These are phyloP conservation scores for Sarcophaga variegata DNA, from an alignment of 2,888 invertebrate genomes.

Conservation along the genomic window DNA sequence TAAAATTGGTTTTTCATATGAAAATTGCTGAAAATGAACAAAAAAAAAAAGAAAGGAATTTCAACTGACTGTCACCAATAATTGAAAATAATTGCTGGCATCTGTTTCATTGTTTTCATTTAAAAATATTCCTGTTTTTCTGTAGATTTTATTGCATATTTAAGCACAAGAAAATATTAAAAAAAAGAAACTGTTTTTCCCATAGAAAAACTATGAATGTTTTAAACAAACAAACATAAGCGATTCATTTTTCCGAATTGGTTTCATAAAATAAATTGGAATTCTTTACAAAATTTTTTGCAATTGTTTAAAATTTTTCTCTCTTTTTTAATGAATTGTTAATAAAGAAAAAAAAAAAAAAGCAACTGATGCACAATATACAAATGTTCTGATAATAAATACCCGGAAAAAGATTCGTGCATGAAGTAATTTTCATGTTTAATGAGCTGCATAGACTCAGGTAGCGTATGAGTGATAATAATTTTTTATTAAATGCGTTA, in stretches of 20 bases:
- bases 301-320: neutral
- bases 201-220: too few relatives aligned
- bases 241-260: neutral
- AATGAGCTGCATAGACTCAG: constrained; percentile 3
- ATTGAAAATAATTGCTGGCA: constrained; percentile 67
- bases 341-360: neutral
- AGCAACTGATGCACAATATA: neutral
- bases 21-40: neutral
- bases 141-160: constrained; percentile 34
- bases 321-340: constrained; percentile 23
- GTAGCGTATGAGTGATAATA: constrained; percentile 3
- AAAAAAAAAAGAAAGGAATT: too few relatives aligned
- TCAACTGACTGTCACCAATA: constrained; percentile 54
- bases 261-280: constrained; percentile 33
- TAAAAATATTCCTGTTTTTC: neutral
- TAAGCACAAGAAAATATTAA: neutral
- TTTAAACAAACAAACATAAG: too few relatives aligned
- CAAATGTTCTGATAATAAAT: neutral
- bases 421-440: neutral
- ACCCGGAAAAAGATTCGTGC: neutral
- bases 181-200: neutral
- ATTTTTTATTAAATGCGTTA: neutral
- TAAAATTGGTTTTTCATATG: neutral
- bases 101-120: constrained; percentile 41
- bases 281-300: constrained; percentile 8